These are phyloP conservation scores for Procambarus clarkii DNA, from an alignment of 1,140 invertebrate genomes.

Conservation along the genomic window DNA sequence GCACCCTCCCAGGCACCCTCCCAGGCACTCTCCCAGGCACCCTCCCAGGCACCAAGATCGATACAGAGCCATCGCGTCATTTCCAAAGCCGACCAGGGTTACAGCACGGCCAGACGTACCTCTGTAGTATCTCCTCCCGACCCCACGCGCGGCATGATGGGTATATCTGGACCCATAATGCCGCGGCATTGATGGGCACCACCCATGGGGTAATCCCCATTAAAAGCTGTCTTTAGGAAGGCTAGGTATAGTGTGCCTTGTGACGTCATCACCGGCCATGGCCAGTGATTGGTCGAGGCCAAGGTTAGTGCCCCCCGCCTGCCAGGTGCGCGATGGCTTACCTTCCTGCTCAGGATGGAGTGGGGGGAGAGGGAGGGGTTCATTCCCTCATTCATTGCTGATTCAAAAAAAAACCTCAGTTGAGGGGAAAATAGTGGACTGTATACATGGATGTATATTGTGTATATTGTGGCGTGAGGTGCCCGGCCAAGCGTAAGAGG, in stretches of 20 bases:
- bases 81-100: constrained; percentile 61
- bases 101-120: constrained; percentile 52
- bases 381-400: no score
- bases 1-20: neutral
- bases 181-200: no score
- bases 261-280: constrained; percentile 31
- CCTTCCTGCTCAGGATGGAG: neutral
- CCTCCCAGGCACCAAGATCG: constrained; percentile 13
- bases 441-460: no score
- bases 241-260: no score
- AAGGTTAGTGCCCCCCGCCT: constrained; percentile 63
- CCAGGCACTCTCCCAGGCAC: no score
- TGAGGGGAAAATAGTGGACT: no score
- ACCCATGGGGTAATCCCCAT: no score
- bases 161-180: no score
- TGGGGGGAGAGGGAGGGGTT: no score
- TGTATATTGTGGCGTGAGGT: neutral
- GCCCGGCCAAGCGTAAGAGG: constrained; percentile 28
- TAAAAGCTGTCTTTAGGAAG: no score
- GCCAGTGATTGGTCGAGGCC: constrained; percentile 47
- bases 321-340: constrained; percentile 45
- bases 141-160: no score
- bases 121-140: neutral
- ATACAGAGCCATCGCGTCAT: constrained; percentile 49
- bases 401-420: no score